A percentile compares a stretch with the other conserved stretches of the same genome.
Conservation (phyloP, 2,888 invertebrate species). For the Drosophila austrosaltans region DNA sequence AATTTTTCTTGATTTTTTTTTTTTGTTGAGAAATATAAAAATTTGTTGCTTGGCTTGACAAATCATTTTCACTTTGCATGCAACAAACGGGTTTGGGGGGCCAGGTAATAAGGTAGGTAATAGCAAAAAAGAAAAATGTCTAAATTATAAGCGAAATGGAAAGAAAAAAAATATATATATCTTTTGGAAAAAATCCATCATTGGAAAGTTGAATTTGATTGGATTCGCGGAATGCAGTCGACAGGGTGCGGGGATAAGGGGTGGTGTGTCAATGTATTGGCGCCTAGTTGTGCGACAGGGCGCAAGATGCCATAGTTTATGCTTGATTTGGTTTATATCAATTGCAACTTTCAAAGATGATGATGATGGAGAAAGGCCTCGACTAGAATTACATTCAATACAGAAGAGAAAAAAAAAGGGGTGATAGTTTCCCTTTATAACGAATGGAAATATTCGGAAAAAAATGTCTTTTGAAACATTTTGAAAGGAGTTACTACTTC, state of each 20-base stretch:
- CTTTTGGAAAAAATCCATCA: conserved; percentile 66
- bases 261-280: conserved; percentile 50
- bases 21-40: conserved; percentile 1
- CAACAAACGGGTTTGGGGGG: conserved; percentile 16
- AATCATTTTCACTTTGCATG: conserved; percentile 19
- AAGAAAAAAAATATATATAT: conserved; percentile 36
- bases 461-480: too few species aligned
- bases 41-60: conserved; percentile 9
- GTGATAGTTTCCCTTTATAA: background rate
- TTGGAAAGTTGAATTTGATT: conserved; percentile 80
- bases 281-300: conserved; percentile 72
- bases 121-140: conserved; percentile 53
- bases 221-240: conserved; percentile 71
- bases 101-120: conserved; percentile 63
- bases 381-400: conserved; percentile 17
- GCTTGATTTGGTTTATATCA: conserved; percentile 42
- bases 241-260: background rate
- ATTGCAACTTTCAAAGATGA: conserved; percentile 21
- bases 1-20: background rate
- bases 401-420: background rate
- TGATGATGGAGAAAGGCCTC: conserved; percentile 9
- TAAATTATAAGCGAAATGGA: conserved; percentile 62
- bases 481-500: too few species aligned
- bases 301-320: conserved; percentile 54
- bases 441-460: too few species aligned